Evolutionary conservation across 2,113 vertebrate genomes (phyloP), one percentile per base, ranked within the genome.

Genomic region (Hippopotamus amphibius): DNA sequence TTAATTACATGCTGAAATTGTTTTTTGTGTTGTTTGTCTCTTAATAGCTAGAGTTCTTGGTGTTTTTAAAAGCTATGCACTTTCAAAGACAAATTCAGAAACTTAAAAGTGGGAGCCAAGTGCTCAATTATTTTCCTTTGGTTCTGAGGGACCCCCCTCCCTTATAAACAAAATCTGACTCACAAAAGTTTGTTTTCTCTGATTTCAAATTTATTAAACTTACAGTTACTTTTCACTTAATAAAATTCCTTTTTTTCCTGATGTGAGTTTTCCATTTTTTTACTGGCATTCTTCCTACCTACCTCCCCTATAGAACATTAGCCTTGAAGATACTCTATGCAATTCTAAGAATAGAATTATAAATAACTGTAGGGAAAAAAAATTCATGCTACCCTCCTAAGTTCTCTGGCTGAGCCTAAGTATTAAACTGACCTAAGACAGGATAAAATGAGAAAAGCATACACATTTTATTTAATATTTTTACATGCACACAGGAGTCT

Each of bases 1-100:
- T 59, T 68, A 95, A 92, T 68, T 89, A 37, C 37, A 87, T 4
- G 81, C 3, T 72, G 37, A 86, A 63, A 37, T 12, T 0, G 30
- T 88, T 57, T 43, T 53, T 2, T 57, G 26, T 48, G 7, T 77
- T 37, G 21, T 88, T 66, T 84, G 6, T 1, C 21, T 69, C 28
- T 93, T 66, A 41, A 95, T 5, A 85, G 69, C 33, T 76, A 55
- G 2, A 76, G 15, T 85, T 48, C 61, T 61, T 80, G 63, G 69
- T 81, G 41, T 57, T 50, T 94, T 13, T 37, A 76, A 90, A 87
- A 48, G 15, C 10, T 69, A 82, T 79, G 77, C 30, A 50, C 17
- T 80, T 76, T 93, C 53, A 90, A 89, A 86, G 30, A 96, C 66
- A 22, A 96, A 88, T 50, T 88, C 1, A 81, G n/a, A 91, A 96